Evolutionary conservation across 1,140 invertebrate species (phyloP).

Genomic region (Sogatella furcifera): DNA sequence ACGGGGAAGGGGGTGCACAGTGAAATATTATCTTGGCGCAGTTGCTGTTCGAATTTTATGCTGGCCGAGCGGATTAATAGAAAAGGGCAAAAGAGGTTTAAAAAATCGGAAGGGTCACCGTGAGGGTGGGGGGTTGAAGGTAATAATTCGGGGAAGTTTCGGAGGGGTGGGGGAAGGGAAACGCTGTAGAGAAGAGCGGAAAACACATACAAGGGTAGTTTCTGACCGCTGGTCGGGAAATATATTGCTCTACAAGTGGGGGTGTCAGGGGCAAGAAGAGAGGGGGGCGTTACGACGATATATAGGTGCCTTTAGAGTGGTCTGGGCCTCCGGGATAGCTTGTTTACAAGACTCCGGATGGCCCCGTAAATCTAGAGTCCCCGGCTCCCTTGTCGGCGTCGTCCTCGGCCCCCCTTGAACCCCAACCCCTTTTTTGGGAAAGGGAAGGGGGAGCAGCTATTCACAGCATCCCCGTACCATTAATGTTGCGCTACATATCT

Average conservation of each 20-base stretch:
- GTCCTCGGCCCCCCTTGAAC: too few species aligned
- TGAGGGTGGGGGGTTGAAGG: background rate
- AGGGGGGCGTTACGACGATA: background rate
- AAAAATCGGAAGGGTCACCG: background rate
- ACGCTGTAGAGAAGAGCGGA: background rate
- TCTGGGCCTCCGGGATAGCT: background rate
- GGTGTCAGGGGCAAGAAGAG: background rate
- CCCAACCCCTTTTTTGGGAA: too few species aligned
- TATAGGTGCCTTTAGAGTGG: slow-evolving; percentile 2
- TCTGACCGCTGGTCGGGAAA: background rate
- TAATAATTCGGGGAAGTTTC: background rate
- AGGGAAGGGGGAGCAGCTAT: too few species aligned
- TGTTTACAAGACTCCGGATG: slow-evolving; percentile 2
- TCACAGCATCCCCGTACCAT: too few species aligned
- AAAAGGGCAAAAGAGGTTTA: slow-evolving; percentile 1
- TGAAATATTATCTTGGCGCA: slow-evolving; percentile 2
- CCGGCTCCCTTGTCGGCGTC: too few species aligned
- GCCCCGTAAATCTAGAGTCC: background rate
- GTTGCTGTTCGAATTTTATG: background rate
- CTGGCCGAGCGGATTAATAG: slow-evolving; percentile 1
- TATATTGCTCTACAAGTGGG: background rate
- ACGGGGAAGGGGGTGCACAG: background rate
- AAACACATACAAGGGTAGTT: slow-evolving; percentile 1
- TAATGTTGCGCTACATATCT: too few species aligned
- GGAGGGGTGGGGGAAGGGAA: background rate